Base-by-base conservation (phyloP, 2,888 invertebrate species). In the Dryobota labecula region DNA sequence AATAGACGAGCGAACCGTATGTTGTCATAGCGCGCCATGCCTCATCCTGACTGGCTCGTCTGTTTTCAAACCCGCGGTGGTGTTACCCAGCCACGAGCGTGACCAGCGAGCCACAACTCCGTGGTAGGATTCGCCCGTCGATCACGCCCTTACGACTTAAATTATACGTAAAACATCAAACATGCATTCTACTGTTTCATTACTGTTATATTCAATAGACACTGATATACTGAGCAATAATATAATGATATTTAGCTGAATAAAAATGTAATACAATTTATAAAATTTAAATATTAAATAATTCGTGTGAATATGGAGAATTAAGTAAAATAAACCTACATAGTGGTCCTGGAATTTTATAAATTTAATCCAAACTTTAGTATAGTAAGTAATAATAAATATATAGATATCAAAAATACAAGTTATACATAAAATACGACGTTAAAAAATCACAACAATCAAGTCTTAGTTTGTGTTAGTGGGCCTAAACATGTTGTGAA, bases 371-470 rank as follows among this genome's bases (percentile, higher is more conserved):
- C 63, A 74, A 77, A 67, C 20, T 51, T 68, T 24, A 30, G 13
- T 49, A 27, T 57, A 63, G 41, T 53, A 11, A 27, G 18, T 51
- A 51, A 67, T 56, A 54, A 54, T 24, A 76, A 73, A 73, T 63
- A 67, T 76, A 73, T 66, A 76, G 30, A 65, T 78, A 78, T 78
- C 76, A 78, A 78, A 78, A 78, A 81, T 81, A 81, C 69, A 49
- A 58, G n/a, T 47, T 69, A 20, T 69, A 73, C 27, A 51, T 27
- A 65, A 66, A 68, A 13, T 36, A 56, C 36, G 20, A 41, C 43
- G 69, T 45, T 60, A 24, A n/a, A 43, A 69, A 74, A 57, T 80
- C 70, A 69, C 76, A 76, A 49, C 11, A 69, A 38, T 69, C 30
- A 53, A 65, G 62, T 69, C 57, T 62, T 80, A 65, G 30, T 49